These are phyloP conservation scores for Masnerella sp. DNA, from an alignment of 2,888 invertebrate species.

Conservation along the genomic window DNA sequence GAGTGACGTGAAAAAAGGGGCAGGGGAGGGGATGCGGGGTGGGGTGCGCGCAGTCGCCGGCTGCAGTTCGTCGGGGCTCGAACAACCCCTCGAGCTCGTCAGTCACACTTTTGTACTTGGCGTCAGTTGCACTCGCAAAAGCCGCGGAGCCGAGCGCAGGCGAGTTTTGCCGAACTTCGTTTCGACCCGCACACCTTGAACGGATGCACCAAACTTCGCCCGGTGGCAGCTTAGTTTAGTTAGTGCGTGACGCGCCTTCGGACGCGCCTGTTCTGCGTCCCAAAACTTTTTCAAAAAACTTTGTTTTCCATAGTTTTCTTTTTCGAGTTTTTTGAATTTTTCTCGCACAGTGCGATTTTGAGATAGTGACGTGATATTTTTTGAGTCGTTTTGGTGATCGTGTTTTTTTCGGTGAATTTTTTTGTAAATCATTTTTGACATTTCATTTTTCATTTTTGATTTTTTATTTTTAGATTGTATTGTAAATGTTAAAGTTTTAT, in stretches of 20 bases:
- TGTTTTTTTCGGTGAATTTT: too few relatives aligned
- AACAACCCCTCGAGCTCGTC: conserved; percentile 55
- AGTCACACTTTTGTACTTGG: conserved; percentile 50
- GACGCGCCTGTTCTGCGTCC: conserved; percentile 60
- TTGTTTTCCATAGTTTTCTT: neutral
- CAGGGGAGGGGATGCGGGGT: conserved; percentile 21
- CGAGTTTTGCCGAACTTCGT: conserved; percentile 56
- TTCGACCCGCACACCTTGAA: conserved; percentile 53
- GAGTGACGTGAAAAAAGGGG: conserved; percentile 39
- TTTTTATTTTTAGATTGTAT: too few relatives aligned
- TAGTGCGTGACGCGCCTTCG: conserved; percentile 65
- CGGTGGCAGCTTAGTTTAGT: conserved; percentile 63
- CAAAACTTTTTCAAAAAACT: conserved; percentile 15
- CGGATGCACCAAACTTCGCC: conserved; percentile 60
- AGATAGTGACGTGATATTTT: neutral
- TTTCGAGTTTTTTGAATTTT: too few relatives aligned
- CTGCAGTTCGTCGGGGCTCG: conserved; percentile 29
- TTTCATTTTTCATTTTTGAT: neutral
- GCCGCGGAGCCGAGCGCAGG: conserved; percentile 64
- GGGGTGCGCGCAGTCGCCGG: conserved; percentile 48
- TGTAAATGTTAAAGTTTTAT: too few relatives aligned
- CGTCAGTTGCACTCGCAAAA: conserved; percentile 63
- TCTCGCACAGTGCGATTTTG: neutral
- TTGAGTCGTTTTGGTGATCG: too few relatives aligned
- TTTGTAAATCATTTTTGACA: neutral